A percentile compares a stretch with the other conserved stretches of the same genome.
phyloP scores from a whole-genome alignment of 2,888 invertebrate genomes.

The Eupithecia centaureata region DNA sequence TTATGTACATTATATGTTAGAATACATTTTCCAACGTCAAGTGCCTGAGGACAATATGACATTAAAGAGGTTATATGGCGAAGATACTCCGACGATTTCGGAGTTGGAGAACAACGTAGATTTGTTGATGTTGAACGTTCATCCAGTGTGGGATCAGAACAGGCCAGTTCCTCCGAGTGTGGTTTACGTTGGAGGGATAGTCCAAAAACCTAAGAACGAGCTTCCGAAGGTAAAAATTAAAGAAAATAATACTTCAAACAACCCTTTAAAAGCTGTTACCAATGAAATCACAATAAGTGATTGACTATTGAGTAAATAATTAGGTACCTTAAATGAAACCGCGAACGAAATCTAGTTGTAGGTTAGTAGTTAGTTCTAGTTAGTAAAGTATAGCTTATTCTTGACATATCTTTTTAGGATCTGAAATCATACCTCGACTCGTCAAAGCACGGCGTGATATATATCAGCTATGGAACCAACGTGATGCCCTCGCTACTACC shows the following conservation, averaged over 20 bases:
- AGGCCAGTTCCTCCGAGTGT: conserved; percentile 67
- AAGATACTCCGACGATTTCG: conserved; percentile 40
- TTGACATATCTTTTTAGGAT: conserved; percentile 55
- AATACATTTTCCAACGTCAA: conserved; percentile 10
- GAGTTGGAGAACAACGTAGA: conserved; percentile 54
- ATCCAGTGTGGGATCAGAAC: conserved; percentile 61
- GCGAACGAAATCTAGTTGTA: no score
- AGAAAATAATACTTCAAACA: no score
- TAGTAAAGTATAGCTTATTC: no score
- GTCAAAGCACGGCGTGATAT: conserved; percentile 68
- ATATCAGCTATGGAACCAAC: conserved; percentile 73
- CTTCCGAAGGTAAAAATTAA: conserved; percentile 71
- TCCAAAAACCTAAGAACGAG: conserved; percentile 57
- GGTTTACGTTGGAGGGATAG: conserved; percentile 66
- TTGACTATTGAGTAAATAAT: no score
- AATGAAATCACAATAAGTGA: no score
- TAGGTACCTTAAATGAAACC: no score
- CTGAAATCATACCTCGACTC: conserved; percentile 63
- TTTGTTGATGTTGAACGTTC: conserved; percentile 65
- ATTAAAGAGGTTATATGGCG: conserved; percentile 45
- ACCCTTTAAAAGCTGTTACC: no score
- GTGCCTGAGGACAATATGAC: conserved; percentile 34
- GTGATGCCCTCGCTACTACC: conserved; percentile 58
- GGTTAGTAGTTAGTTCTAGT: no score
- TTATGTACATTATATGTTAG: conserved; percentile 28